Base-by-base conservation (phyloP, 2,797 vertebrate species). In the Artibeus lituratus region DNA sequence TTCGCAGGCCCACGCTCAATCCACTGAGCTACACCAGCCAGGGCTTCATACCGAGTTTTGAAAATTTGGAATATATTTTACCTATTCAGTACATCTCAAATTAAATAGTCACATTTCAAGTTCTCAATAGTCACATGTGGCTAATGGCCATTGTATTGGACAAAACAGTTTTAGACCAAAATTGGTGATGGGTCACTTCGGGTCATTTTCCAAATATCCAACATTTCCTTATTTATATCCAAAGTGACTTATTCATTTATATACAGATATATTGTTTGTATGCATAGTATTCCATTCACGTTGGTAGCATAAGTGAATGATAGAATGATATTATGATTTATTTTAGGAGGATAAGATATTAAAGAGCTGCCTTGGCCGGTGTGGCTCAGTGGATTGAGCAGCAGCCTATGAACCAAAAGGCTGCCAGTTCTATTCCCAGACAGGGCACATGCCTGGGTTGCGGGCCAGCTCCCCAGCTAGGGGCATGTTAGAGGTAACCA, bases 251-350 rank as follows among this genome's bases (percentile, higher is more conserved):
- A 51, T 65, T 91, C 82, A 84, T 53, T 87, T 81, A 39, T 72
- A 42, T 47, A 32, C 35, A 39, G 16, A 42, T 78, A 85, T 14
- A 19, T 87, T 90, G 2, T 78, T 72, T 37, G 12, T 65, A 67
- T 83, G 53, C 49, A 42, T 0, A 10, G 10, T 42, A 70, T 39
- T 93, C 81, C 65, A 10, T 57, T 39, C n/a, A 90, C 16, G 21
- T 82, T 57, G 51, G 69, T 82, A 86, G 73, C 73, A 73, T 35
- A 81, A 91, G 11, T 85, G 76, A 57, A 69, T 81, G 92, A 90
- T 47, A 80, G 51, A 59, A 92, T 92, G 90, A 57, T 74, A 84
- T 53, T 86, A 76, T 37, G 53, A 70, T 90, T 81, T 96, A 92
- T 86, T 82, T 95, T 89, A 72, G 49, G 74, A 92, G 39, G 32